Evolutionary conservation across 2,113 vertebrate genomes (phyloP).

Genomic region (Lepus americanus): DNA sequence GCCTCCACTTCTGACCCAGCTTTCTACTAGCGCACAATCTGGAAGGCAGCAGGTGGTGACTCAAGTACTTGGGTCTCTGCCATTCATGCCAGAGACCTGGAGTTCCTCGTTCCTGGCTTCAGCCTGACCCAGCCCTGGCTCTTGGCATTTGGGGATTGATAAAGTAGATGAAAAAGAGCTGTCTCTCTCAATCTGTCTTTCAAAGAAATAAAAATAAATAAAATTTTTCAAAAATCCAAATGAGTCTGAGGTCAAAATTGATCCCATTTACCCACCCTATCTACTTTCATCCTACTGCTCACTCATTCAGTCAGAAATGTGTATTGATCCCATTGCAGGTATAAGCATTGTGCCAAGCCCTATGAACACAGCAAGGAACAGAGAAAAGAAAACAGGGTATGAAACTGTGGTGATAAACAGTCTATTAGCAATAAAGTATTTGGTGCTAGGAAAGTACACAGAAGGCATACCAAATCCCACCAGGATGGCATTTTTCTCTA

Average conservation of each 20-base stretch:
- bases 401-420: too few species aligned
- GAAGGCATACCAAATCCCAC: background rate
- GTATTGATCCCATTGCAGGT: background rate
- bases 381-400: background rate
- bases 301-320: background rate
- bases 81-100: too few species aligned
- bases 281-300: background rate
- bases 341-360: background rate
- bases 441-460: background rate
- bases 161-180: too few species aligned
- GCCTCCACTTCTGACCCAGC: too few species aligned
- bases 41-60: too few species aligned
- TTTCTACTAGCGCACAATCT: too few species aligned
- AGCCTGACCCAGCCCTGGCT: too few species aligned
- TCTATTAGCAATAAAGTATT: background rate
- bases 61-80: too few species aligned
- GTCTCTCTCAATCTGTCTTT: too few species aligned
- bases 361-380: background rate
- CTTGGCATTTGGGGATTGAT: too few species aligned
- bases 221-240: background rate
- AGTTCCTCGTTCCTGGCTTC: too few species aligned
- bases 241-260: conserved; percentile 4
- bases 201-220: background rate
- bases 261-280: background rate
- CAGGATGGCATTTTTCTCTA: background rate